These are phyloP conservation scores for Heliothis subflexa DNA, from an alignment of 1,140 invertebrate genomes.

Conservation along the genomic window DNA sequence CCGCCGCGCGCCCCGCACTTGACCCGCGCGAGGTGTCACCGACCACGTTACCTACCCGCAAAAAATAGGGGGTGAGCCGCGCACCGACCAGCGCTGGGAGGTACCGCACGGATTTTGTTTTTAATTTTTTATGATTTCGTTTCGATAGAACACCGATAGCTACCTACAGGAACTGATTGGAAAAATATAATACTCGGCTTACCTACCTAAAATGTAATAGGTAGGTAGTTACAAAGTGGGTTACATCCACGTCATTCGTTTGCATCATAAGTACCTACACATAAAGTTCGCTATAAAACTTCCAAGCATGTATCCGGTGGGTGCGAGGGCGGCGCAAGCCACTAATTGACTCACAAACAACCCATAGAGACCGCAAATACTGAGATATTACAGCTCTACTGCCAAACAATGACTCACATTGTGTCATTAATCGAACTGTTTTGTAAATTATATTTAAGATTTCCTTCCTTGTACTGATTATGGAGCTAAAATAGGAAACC, in stretches of 20 bases:
- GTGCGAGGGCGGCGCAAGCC: conserved; percentile 55
- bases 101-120: conserved; percentile 72
- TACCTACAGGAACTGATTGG: conserved; percentile 6
- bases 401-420: conserved; percentile 67
- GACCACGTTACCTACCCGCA: conserved; percentile 78
- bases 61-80: conserved; percentile 70
- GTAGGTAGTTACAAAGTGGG: not conserved
- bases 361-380: conserved; percentile 65
- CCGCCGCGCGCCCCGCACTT: conserved; percentile 70
- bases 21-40: conserved; percentile 80
- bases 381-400: conserved; percentile 59
- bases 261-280: conserved; percentile 10
- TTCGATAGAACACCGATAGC: conserved; percentile 65
- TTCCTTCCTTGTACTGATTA: conserved; percentile 59
- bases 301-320: conserved; percentile 58
- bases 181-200: conserved; percentile 38
- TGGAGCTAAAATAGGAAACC: conserved; percentile 34
- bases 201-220: not conserved
- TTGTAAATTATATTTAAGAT: conserved; percentile 54
- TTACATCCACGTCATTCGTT: not conserved
- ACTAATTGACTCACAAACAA: conserved; percentile 76
- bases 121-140: conserved; percentile 78
- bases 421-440: conserved; percentile 54
- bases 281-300: conserved; percentile 56
- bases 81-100: conserved; percentile 52